Base-by-base conservation (phyloP, 2,797 vertebrate species). In the Corythornis leucogaster region DNA sequence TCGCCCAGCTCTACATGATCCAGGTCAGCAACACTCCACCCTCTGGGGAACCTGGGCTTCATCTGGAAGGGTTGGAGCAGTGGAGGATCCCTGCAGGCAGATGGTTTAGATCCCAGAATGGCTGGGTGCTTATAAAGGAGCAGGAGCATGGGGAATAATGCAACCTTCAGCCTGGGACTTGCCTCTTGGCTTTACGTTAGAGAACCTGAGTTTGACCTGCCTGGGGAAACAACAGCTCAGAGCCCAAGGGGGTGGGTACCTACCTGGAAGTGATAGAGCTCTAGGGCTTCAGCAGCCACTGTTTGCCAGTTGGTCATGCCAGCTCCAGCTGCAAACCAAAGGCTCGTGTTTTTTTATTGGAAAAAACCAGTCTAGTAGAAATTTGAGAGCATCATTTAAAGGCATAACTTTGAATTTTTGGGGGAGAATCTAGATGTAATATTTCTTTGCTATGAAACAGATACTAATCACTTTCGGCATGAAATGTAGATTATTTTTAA, bases 1-100 rank as follows among this genome's bases (percentile, higher is more conserved):
- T 99, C 21, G 99, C 99, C 8, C 99, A 99, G 98, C 98, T 99
- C 79, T 99, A 99, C 96, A 99, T 99, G 99, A 99, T 99, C 63
- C 99, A 99, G 99, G 99, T 99, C 95, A 97, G 98, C 50, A 14
- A 3, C 2, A 0, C 8, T 11, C 45, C 26, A 11, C 14, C 26
- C 55, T 6, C 3, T 35, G 43, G 2, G 14, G 61, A 9, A 16
- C 1, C 5, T 5, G 58, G 70, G 50, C 50, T 78, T 45, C 1
- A 0, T 15, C 22, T 19, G 73, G 20, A 15, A 6, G 42, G 40
- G 57, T 5, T 19, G 73, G 20, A 15, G 6, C 35, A 45, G 57
- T 5, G 16, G 11, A 22, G 6, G 15, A 10, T 68, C 55, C 48
- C 63, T 76, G 45, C 22, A 45, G 21, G 13, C 6, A 9, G 6